A percentile compares a stretch with the other conserved stretches of the same genome.
phyloP scores from a whole-genome alignment of 2,113 vertebrate genomes.

The Erinaceus europaeus region DNA sequence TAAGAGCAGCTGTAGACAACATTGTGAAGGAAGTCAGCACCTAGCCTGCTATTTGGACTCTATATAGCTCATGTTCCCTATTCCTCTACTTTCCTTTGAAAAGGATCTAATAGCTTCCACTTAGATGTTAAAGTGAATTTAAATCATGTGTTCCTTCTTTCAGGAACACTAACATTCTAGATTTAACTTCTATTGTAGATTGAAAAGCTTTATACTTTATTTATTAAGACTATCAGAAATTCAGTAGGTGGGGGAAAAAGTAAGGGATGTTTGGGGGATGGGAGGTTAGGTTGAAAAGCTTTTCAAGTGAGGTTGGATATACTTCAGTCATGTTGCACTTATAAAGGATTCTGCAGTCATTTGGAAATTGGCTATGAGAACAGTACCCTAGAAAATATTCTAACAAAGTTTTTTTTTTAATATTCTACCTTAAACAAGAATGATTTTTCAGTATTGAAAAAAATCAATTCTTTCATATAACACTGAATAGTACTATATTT shows the following conservation, averaged over 20 bases:
- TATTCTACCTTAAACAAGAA: slow-evolving; percentile 1
- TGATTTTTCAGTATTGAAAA: slow-evolving; percentile 10
- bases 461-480: neutral
- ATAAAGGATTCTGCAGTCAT: neutral
- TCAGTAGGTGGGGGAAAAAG: neutral
- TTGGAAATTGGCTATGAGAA: neutral
- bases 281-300: neutral
- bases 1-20: neutral
- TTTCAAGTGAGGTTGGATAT: neutral
- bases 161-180: neutral
- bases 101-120: neutral
- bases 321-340: neutral
- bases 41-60: neutral
- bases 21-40: neutral
- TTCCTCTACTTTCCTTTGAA: neutral
- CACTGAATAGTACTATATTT: neutral
- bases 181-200: neutral
- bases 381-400: neutral
- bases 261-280: neutral
- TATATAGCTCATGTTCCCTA: neutral
- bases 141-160: neutral
- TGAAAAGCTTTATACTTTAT: neutral
- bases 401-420: neutral
- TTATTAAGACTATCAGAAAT: neutral
- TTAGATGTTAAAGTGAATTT: slow-evolving; percentile 28